Evolutionary conservation across 2,888 invertebrate species (phyloP), one percentile per base, ranked within the genome.

Genomic region (Pseudococcus longispinus): DNA sequence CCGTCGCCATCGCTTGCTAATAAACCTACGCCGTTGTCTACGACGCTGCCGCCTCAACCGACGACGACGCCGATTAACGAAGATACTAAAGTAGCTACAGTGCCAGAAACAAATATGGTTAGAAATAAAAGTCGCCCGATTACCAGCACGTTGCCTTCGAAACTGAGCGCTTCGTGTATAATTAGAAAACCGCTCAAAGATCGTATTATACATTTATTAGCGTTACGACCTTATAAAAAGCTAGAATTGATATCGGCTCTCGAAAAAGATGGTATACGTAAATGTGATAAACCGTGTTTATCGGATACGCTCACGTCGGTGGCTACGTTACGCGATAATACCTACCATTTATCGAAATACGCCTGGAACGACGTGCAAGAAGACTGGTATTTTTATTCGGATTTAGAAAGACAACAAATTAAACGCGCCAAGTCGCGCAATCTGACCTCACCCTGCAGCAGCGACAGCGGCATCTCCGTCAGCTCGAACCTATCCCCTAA

Each of bases 361-460:
- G 93, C 96, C 90, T 98, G 97, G 96, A 96, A 95, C 91, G 98
- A 98, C 91, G 96, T 97, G 89, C 95, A 96, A 90, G 96, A 96
- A 90, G 96, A 96, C 90, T 98, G 98, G 98, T 96, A 96, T 88
- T 97, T 95, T 92, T 98, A 97, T 91, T 94, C 95, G 26, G 97
- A 97, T 90, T 95, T 96, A 90, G 98, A 98, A 91, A 93, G 94
- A 91, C 95, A 96, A 90, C 94, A 95, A 91, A 93, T 98, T 90
- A 97, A 96, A 93, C 94, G 96, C 95, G 95, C 89, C 88, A 87
- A 83, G 51, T 37, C 26, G 15, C 83, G 46, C 6, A 86, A 80
- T 8, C 29, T 77, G 46, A 86, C 77, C 0, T 77, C 77, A 29
- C 77, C 77, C 3, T 51, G 86, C 55, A 80, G 86, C 55, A 96